Evolutionary conservation across 2,113 vertebrate genomes (phyloP).

Genomic region (Xiphophorus hellerii): DNA sequence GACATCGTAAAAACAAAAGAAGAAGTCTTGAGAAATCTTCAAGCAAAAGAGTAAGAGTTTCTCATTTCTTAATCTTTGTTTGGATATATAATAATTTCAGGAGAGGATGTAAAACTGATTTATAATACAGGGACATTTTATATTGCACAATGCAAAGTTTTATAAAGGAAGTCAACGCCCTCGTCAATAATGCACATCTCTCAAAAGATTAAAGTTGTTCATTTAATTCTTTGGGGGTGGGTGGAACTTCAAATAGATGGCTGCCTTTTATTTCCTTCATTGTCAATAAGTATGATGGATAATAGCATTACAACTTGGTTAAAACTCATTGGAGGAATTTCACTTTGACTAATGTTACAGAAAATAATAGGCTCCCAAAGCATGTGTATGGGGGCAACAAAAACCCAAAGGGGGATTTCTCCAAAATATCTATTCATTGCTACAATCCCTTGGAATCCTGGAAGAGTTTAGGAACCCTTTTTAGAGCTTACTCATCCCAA

Average conservation of each 20-base stretch:
- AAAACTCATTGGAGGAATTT: background rate
- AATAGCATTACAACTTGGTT: constrained; percentile 10
- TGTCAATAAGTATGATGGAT: background rate
- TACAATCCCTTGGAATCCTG: constrained; percentile 43
- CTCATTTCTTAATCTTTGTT: background rate
- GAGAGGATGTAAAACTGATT: constrained; percentile 1
- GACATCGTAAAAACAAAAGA: constrained; percentile 47
- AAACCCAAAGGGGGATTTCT: constrained; percentile 28
- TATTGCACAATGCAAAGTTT: background rate
- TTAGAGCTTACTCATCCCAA: constrained; percentile 65
- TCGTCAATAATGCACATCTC: background rate
- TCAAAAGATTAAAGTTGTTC: background rate
- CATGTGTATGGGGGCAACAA: constrained; percentile 23
- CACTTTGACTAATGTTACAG: background rate
- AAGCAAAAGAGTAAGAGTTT: background rate
- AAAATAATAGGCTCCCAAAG: constrained; percentile 20
- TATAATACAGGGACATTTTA: background rate
- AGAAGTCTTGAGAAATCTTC: constrained; percentile 38
- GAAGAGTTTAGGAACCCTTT: constrained; percentile 65
- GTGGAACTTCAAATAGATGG: background rate
- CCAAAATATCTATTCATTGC: constrained; percentile 39
- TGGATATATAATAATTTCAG: background rate
- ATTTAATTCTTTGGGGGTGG: background rate
- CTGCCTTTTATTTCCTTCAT: background rate
- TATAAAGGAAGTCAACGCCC: background rate